These are phyloP conservation scores for Buceros bicornis DNA, from an alignment of 2,797 vertebrate species.

Conservation along the genomic window DNA sequence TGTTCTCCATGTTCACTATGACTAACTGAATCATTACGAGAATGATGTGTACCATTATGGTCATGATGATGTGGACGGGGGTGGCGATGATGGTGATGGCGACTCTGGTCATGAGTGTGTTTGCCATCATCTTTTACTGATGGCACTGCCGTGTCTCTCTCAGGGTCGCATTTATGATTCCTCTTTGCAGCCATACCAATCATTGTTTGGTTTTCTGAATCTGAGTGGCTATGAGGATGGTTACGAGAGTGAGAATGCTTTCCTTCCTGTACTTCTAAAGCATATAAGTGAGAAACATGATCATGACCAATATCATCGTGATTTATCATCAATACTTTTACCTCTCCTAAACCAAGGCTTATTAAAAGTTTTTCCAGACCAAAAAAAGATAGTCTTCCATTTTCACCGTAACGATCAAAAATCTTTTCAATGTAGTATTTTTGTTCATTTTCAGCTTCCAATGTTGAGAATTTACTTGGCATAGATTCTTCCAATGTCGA, in stretches of 20 bases:
- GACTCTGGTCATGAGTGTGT: slow-evolving; percentile 65
- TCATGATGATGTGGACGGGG: slow-evolving; percentile 72
- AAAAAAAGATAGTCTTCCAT: slow-evolving; percentile 90
- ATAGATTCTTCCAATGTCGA: slow-evolving; percentile 71
- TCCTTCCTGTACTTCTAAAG: slow-evolving; percentile 90
- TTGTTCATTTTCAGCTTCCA: slow-evolving; percentile 88
- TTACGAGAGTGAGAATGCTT: slow-evolving; percentile 84
- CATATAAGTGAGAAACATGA: slow-evolving; percentile 93
- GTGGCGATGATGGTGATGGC: slow-evolving; percentile 74
- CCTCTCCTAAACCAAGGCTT: slow-evolving; percentile 93
- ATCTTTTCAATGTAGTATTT: slow-evolving; percentile 94
- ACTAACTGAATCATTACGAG: slow-evolving; percentile 66
- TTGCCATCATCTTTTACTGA: slow-evolving; percentile 66
- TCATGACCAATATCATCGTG: slow-evolving; percentile 95
- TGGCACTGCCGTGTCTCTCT: slow-evolving; percentile 59
- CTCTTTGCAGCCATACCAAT: slow-evolving; percentile 58
- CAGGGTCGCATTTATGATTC: slow-evolving; percentile 72
- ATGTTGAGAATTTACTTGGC: slow-evolving; percentile 71
- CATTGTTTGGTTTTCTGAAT: slow-evolving; percentile 78
- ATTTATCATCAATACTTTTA: slow-evolving; percentile 89
- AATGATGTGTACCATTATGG: slow-evolving; percentile 73
- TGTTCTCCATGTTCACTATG: slow-evolving; percentile 68
- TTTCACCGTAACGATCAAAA: slow-evolving; percentile 91
- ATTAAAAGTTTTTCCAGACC: slow-evolving; percentile 92
- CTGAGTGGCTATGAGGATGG: slow-evolving; percentile 71